A percentile compares a stretch with the other conserved stretches of the same genome.
These are phyloP conservation scores for Hydrolagus affinis DNA, from an alignment of 2,113 vertebrate species.

Conservation along the genomic window DNA sequence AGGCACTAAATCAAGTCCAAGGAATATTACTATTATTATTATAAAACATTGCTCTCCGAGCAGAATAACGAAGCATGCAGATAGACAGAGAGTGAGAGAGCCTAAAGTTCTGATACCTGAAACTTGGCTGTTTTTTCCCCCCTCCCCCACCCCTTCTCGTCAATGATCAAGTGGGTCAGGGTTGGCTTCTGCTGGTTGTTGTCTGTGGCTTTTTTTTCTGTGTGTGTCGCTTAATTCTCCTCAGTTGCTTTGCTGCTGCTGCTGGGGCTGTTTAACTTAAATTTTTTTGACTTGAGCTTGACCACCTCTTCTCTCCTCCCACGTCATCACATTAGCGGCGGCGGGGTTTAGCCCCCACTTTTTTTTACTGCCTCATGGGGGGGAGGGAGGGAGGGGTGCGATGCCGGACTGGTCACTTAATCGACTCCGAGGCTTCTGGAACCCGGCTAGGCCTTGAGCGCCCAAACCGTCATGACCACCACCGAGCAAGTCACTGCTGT, in stretches of 20 bases:
- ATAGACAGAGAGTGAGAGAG: too few species aligned
- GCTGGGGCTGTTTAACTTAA: background rate
- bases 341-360: too few species aligned
- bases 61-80: too few species aligned
- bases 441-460: slow-evolving; percentile 11
- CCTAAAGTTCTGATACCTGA: slow-evolving; percentile 7
- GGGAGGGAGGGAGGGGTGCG: background rate
- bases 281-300: background rate
- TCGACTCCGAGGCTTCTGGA: slow-evolving; percentile 23
- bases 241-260: background rate
- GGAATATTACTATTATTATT: too few species aligned
- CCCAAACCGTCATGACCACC: background rate
- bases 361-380: background rate
- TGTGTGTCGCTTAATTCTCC: slow-evolving; percentile 24
- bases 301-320: too few species aligned
- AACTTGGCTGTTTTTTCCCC: slow-evolving; percentile 11
- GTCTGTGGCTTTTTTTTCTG: slow-evolving; percentile 20
- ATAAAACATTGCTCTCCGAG: too few species aligned
- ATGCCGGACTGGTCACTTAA: background rate
- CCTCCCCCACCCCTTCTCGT: background rate
- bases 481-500: background rate
- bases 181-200: background rate
- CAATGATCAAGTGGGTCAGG: background rate
- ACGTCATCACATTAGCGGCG: too few species aligned
- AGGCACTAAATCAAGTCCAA: too few species aligned